Evolutionary conservation across 2,888 invertebrate species (phyloP).

Genomic region (Caenorhabditis becei): DNA sequence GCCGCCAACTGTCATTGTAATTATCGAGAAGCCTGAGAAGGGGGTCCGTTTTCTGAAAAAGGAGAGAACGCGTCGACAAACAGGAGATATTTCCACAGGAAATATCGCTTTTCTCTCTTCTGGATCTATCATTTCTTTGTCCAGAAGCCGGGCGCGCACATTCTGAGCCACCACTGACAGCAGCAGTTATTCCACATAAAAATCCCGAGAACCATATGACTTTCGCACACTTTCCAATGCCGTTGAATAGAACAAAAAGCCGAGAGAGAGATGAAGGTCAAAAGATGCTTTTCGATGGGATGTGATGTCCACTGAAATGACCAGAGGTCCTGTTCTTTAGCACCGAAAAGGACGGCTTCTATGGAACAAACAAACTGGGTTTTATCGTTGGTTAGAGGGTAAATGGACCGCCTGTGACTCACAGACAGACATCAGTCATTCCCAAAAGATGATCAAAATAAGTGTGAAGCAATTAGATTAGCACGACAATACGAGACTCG

Average conservation of each 20-base stretch:
- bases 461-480: slow-evolving; percentile 41
- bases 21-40: neutral
- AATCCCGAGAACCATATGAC: slow-evolving; percentile 52
- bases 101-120: slow-evolving; percentile 33
- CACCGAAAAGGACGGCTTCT: slow-evolving; percentile 1
- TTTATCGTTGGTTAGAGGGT: slow-evolving; percentile 2
- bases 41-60: neutral
- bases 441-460: slow-evolving; percentile 24
- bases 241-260: slow-evolving; percentile 26
- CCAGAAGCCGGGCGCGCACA: neutral
- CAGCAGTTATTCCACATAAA: slow-evolving; percentile 38
- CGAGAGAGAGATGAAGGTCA: slow-evolving; percentile 28
- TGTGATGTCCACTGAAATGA: slow-evolving; percentile 4
- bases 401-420: slow-evolving; percentile 31
- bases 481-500: slow-evolving; percentile 4
- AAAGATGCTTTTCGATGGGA: neutral
- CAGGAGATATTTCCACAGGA: slow-evolving; percentile 14
- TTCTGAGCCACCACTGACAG: slow-evolving; percentile 24
- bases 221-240: slow-evolving; percentile 53
- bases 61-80: neutral
- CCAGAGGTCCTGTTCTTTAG: neutral
- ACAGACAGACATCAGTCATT: slow-evolving; percentile 29
- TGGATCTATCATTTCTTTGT: slow-evolving; percentile 14
- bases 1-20: slow-evolving; percentile 31
- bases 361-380: slow-evolving; percentile 12